Percentiles rank a stretch among this genome's conserved stretches.
These are phyloP conservation scores for Oreortyx pictus DNA, from an alignment of 2,797 vertebrate genomes.

Conservation along the genomic window DNA sequence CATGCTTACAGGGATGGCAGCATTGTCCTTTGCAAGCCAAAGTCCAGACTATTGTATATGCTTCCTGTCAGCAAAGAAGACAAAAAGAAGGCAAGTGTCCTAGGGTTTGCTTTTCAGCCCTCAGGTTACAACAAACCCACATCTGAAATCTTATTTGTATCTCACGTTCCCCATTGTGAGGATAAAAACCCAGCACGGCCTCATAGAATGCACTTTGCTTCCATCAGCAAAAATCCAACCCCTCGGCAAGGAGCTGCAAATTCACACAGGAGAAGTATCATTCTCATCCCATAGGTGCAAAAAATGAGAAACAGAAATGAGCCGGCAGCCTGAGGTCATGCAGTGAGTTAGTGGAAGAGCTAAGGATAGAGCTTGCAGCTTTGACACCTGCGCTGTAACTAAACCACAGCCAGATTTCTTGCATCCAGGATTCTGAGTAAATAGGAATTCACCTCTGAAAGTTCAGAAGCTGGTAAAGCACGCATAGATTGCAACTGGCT, in stretches of 20 bases:
- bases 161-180: not conserved
- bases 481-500: not conserved
- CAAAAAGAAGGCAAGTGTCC: not conserved
- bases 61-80: not conserved
- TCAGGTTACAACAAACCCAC: not conserved
- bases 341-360: not conserved
- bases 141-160: slow-evolving; percentile 30
- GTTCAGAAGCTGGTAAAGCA: not conserved
- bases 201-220: slow-evolving; percentile 24
- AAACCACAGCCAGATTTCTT: not conserved
- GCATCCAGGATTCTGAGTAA: not conserved
- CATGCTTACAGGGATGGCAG: not conserved
- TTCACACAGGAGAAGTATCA: slow-evolving; percentile 16
- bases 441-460: not conserved
- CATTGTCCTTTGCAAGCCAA: not conserved
- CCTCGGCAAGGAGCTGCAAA: slow-evolving; percentile 11
- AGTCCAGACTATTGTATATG: not conserved
- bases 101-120: slow-evolving; percentile 34
- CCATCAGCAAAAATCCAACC: slow-evolving; percentile 37
- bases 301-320: slow-evolving; percentile 45
- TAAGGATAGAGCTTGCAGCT: not conserved
- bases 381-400: not conserved
- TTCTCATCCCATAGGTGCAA: slow-evolving; percentile 44
- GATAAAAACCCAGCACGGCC: not conserved
- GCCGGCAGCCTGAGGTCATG: not conserved